Evolutionary conservation across 2,113 vertebrate genomes (phyloP).

Genomic region (Sialia sialis): DNA sequence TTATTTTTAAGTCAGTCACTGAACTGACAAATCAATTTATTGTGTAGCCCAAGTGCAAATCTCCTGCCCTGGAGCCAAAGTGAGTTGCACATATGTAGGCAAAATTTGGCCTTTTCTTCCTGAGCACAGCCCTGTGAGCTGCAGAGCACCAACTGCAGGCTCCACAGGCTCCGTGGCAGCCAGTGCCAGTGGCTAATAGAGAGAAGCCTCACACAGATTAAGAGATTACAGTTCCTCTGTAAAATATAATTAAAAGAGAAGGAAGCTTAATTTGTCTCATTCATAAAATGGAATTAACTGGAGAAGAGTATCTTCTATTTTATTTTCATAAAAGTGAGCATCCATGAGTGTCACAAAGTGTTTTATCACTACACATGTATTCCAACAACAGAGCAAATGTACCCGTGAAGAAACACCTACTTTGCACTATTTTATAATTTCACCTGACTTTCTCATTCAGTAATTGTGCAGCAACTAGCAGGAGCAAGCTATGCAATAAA

Average conservation of each 20-base stretch:
- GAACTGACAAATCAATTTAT: slow-evolving; percentile 25
- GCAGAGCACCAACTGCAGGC: neutral
- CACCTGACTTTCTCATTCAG: neutral
- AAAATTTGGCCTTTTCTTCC: slow-evolving; percentile 6
- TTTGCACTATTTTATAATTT: neutral
- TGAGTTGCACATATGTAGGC: neutral
- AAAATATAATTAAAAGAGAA: slow-evolving; percentile 64
- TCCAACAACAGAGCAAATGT: neutral
- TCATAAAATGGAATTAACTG: slow-evolving; percentile 41
- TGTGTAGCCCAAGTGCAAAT: neutral
- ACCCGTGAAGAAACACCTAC: neutral
- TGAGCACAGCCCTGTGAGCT: neutral
- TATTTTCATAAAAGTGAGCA: slow-evolving; percentile 32
- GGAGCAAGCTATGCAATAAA: neutral
- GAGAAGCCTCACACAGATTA: slow-evolving; percentile 53
- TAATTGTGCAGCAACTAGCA: neutral
- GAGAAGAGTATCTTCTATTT: slow-evolving; percentile 28
- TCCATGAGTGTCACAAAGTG: neutral
- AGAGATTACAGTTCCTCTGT: slow-evolving; percentile 57
- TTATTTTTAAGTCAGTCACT: slow-evolving; percentile 8
- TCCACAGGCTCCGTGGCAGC: neutral
- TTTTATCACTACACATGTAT: neutral
- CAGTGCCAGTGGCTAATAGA: slow-evolving; percentile 40
- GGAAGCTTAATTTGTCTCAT: slow-evolving; percentile 62
- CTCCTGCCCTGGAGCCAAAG: neutral